Percentiles rank a stretch among this genome's conserved stretches.
These are phyloP conservation scores for Melitaea athalia DNA, from an alignment of 2,888 invertebrate species.

Conservation along the genomic window DNA sequence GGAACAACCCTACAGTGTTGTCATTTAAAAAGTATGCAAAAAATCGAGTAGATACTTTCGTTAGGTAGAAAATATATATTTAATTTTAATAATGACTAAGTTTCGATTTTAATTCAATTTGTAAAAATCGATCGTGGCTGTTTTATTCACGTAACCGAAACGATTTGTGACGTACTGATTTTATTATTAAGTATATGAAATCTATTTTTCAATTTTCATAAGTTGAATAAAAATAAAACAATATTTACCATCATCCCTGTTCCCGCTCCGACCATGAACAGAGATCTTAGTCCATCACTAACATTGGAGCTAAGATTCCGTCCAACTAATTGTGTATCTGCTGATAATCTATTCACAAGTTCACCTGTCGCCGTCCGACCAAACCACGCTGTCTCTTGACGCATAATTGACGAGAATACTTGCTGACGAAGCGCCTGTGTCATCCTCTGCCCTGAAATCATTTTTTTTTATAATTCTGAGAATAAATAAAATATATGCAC, in stretches of 20 bases:
- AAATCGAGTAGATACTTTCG: no score
- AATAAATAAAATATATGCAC: no score
- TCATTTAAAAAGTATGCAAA: no score
- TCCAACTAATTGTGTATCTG: conserved; percentile 95
- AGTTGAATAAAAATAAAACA: no score
- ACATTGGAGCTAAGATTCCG: conserved; percentile 96
- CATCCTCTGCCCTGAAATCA: conserved; percentile 89
- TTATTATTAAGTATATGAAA: not conserved
- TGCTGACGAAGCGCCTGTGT: conserved; percentile 89
- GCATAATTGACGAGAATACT: conserved; percentile 90
- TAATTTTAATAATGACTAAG: no score
- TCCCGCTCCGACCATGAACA: conserved; percentile 93
- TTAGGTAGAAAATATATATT: no score
- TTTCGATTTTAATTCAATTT: no score
- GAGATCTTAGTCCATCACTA: conserved; percentile 95
- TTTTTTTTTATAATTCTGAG: not conserved
- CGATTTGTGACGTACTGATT: not conserved
- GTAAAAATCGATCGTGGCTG: no score
- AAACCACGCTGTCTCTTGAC: conserved; percentile 96
- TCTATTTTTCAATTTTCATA: no score
- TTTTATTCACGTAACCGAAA: no score
- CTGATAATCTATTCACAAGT: conserved; percentile 93
- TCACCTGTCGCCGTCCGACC: conserved; percentile 95
- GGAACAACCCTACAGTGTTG: no score
- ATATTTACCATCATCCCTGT: conserved; percentile 94